These are phyloP conservation scores for Lasioglossum baleicum DNA, from an alignment of 1,140 invertebrate genomes.

Conservation along the genomic window DNA sequence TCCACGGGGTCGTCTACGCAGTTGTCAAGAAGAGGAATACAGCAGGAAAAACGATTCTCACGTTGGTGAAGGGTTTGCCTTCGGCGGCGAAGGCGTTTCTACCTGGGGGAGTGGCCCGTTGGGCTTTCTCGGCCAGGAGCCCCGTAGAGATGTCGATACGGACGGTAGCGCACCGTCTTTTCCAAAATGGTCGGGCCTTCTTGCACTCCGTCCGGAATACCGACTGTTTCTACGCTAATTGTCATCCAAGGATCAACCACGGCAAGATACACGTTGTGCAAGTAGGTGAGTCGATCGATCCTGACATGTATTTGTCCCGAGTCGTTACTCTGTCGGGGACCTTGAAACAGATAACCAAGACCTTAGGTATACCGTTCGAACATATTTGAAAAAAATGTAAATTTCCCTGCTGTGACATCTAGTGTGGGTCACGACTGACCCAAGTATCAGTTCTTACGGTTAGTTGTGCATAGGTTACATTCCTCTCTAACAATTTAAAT, in stretches of 20 bases:
- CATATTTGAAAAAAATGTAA: too few relatives aligned
- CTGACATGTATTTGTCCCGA: background rate
- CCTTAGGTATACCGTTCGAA: background rate
- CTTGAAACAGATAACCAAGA: background rate
- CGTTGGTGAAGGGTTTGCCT: slow-evolving; percentile 7
- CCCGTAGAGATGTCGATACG: slow-evolving; percentile 81
- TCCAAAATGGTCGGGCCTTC: slow-evolving; percentile 82
- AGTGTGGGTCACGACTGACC: too few relatives aligned
- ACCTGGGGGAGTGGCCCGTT: slow-evolving; percentile 59
- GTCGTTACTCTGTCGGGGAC: background rate
- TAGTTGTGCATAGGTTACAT: too few relatives aligned
- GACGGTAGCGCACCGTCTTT: slow-evolving; percentile 76
- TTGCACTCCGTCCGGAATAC: slow-evolving; percentile 78
- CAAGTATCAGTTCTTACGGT: too few relatives aligned
- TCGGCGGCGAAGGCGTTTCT: slow-evolving; percentile 18
- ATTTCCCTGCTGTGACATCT: too few relatives aligned
- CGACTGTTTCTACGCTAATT: slow-evolving; percentile 71
- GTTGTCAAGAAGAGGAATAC: background rate
- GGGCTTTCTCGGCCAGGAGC: slow-evolving; percentile 69
- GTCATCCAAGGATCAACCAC: slow-evolving; percentile 54
- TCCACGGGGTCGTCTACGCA: slow-evolving; percentile 1
- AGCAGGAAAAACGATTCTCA: slow-evolving; percentile 12
- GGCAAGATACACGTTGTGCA: slow-evolving; percentile 81
- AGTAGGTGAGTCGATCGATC: slow-evolving; percentile 73
- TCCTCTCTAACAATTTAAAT: too few relatives aligned